Evolutionary conservation across 2,113 vertebrate genomes (phyloP), one percentile per base, ranked within the genome.

Genomic region (Trinectes maculatus): DNA sequence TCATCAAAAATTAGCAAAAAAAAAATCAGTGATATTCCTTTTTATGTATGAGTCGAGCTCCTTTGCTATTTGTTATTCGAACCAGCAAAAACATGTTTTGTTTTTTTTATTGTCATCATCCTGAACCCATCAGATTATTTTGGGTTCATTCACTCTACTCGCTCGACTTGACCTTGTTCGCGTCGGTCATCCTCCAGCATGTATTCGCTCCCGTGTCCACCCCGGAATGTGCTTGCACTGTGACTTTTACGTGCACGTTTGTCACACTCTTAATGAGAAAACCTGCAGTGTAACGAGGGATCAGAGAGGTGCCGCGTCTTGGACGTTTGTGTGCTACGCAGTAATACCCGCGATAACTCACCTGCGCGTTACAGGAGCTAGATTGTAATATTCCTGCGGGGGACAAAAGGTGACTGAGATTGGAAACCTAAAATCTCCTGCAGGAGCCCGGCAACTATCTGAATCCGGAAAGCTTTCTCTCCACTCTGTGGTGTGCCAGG

Each of bases 241-340:
- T 63, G 71, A 65, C 73, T 75, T n/a, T 67, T 68, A 48, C 48
- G 51, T 8, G 13, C 31, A 59, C 69, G n/a, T 77, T 79, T 85
- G 59, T 86, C 72, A 78, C 64, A 21, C 28, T 31, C 46, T 37
- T 84, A 87, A 87, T 85, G 68, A 74, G 82, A 79, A 73, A 77
- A 70, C 87, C 93, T 92, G 87, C 90, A 82, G 85, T 90, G 80
- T 89, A 94, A 94, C 91, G 89, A 88, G 87, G 89, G 91, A 93
- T 89, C 83, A 88, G 85, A 74, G 81, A 91, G 88, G 91, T 47
- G 66, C 71, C 68, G 47, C 55, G 67, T 52, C 44, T 90, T 85
- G 80, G 93, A 94, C 92, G 91, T 88, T 91, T 82, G 92, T 36
- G n/a, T 91, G 91, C 91, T 73, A 51, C 1, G 28, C 46, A 53